A percentile compares a stretch with the other conserved stretches of the same genome.
Evolutionary conservation across 1,140 invertebrate genomes (phyloP).

Genomic region (Drosophila trapezifrons): DNA sequence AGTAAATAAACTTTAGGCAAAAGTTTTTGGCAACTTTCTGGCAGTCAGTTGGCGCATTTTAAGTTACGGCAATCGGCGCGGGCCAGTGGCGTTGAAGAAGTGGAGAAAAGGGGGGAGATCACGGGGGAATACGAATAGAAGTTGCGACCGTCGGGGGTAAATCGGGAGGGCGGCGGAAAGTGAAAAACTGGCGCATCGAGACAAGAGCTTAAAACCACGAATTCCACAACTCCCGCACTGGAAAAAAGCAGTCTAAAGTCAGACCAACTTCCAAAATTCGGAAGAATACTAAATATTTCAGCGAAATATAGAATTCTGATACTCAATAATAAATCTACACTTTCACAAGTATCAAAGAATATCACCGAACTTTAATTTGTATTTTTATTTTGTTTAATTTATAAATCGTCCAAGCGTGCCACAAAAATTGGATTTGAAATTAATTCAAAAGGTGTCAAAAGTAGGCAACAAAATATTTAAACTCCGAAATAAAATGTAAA

Average conservation of each 20-base stretch:
- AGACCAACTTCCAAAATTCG: too few relatives aligned
- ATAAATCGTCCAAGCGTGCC: background rate
- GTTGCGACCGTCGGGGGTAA: slow-evolving; percentile 14
- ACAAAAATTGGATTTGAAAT: background rate
- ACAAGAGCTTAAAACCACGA: slow-evolving; percentile 70
- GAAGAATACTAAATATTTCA: background rate
- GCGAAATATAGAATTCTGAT: background rate
- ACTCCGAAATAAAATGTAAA: too few relatives aligned
- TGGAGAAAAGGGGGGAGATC: slow-evolving; percentile 8
- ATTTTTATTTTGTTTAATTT: background rate
- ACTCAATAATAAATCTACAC: background rate
- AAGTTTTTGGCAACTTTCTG: slow-evolving; percentile 74
- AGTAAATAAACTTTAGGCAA: slow-evolving; percentile 76
- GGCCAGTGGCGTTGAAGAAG: slow-evolving; percentile 13
- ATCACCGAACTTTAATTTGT: too few relatives aligned
- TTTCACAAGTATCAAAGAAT: background rate
- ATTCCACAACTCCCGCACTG: slow-evolving; percentile 42
- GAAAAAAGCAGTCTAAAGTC: slow-evolving; percentile 2
- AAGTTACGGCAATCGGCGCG: slow-evolving; percentile 73
- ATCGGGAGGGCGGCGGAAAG: slow-evolving; percentile 41
- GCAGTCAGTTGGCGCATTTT: slow-evolving; percentile 78
- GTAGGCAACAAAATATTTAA: too few relatives aligned
- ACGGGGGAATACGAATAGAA: slow-evolving; percentile 31
- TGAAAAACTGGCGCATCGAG: slow-evolving; percentile 63
- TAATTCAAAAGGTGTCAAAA: background rate